Percentiles rank a stretch among this genome's conserved stretches.
Conservation (phyloP, 2,113 vertebrate species). For the Rhipidura dahli region DNA sequence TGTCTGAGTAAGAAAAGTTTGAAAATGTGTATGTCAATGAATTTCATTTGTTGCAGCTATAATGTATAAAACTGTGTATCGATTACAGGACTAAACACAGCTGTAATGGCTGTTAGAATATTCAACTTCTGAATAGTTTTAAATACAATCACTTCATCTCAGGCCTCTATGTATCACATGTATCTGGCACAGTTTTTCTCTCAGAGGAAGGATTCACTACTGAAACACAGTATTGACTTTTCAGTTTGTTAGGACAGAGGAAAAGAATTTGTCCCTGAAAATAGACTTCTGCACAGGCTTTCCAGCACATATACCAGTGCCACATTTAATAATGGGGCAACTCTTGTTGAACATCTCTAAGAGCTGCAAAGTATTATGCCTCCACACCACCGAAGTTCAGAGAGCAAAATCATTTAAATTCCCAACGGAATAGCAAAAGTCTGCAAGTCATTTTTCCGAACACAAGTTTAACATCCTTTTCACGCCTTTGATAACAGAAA, state of each 20-base stretch:
- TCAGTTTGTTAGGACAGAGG: background rate
- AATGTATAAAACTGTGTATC: background rate
- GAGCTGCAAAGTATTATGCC: background rate
- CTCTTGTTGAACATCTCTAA: background rate
- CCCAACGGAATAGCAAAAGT: background rate
- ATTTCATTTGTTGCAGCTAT: background rate
- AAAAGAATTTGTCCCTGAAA: background rate
- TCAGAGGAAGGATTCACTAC: background rate
- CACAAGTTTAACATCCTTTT: background rate
- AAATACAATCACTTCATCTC: background rate
- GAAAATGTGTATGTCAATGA: background rate
- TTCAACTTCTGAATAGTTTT: background rate
- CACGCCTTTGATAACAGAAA: background rate
- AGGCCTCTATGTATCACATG: background rate
- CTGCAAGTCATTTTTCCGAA: background rate
- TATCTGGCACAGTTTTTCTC: background rate
- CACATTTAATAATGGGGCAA: background rate
- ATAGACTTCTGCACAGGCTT: background rate
- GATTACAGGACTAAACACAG: background rate
- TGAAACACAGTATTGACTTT: background rate
- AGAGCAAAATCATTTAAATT: background rate
- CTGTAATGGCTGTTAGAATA: background rate
- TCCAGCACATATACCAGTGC: background rate
- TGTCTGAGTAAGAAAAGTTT: slow-evolving; percentile 55
- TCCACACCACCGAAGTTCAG: background rate